Base-by-base conservation (phyloP, 2,888 invertebrate species). In the Lasioglossum morio region DNA sequence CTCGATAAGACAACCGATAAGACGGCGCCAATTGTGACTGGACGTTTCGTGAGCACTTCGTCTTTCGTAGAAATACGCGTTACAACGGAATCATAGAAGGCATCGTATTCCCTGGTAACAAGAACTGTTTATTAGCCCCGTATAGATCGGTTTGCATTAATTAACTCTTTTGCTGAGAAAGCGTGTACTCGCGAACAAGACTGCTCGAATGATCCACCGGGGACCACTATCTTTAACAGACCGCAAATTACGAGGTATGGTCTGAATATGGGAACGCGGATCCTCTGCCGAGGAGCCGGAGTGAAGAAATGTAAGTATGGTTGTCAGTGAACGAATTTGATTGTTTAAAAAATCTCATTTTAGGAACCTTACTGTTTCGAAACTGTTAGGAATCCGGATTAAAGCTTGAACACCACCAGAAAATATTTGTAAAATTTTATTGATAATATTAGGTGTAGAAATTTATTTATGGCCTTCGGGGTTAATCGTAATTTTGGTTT, bases 1-100 rank as follows among this genome's bases (percentile, higher is more conserved):
- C 82, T 78, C 84, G 88, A 90, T 90, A 79, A 73, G 79, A 69
- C 75, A 66, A 30, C 72, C 83, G 89, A 90, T 89, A 89, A 86
- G 82, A 23, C 78, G 77, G 57, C 82, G 85, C 72, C 88, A 84
- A 85, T 88, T 88, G 87, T 74, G 75, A 87, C 75, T 83, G 74
- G 87, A 82, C 81, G 87, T 84, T 84, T 82, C 87, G 85, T 77
- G 82, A 84, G 60, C 37, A 66, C 74, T 73, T 72, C 75, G 43
- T 30, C 72, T 34, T 46, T 66, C 48, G 46, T 75, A 37, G 34
- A 73, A 77, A 76, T 70, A 57, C 40, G 72, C 34, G 16, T 74
- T 77, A 34, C 34, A 48, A 63, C 30, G 46, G 19, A 74, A 63
- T 53, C 57, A 16, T 23, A 48, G 27, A 66, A 30, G 19, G 46